These are phyloP conservation scores for Ahaetulla prasina DNA, from an alignment of 2,113 vertebrate genomes.

Conservation along the genomic window DNA sequence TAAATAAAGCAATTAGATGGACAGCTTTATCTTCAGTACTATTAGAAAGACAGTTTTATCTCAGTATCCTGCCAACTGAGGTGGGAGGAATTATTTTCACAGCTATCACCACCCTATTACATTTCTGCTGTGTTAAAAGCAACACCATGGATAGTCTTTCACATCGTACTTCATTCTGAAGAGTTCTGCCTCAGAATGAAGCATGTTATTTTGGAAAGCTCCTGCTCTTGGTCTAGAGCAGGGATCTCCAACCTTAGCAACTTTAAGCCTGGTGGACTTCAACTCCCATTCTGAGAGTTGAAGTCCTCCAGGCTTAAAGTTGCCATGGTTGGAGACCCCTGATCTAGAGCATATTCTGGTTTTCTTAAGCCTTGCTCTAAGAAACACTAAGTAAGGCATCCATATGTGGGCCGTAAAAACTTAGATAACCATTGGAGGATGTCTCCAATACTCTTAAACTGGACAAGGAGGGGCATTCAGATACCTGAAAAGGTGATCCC, in stretches of 20 bases:
- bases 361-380: not conserved
- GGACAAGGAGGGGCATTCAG: not conserved
- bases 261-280: no score
- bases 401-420: not conserved
- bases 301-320: no score
- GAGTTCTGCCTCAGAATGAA: not conserved
- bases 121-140: not conserved
- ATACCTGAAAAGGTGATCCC: not conserved
- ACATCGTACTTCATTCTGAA: not conserved
- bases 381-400: not conserved
- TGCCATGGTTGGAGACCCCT: no score
- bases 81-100: not conserved
- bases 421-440: not conserved
- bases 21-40: not conserved
- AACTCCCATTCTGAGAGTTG: no score
- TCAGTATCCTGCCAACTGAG: not conserved
- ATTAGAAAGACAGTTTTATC: not conserved
- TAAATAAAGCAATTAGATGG: not conserved
- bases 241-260: no score
- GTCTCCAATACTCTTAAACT: not conserved
- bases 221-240: not conserved
- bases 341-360: not conserved
- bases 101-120: not conserved
- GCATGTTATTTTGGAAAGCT: not conserved
- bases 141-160: not conserved